phyloP scores from a whole-genome alignment of 2,113 vertebrate species.

The Chlamydotis undulata region DNA sequence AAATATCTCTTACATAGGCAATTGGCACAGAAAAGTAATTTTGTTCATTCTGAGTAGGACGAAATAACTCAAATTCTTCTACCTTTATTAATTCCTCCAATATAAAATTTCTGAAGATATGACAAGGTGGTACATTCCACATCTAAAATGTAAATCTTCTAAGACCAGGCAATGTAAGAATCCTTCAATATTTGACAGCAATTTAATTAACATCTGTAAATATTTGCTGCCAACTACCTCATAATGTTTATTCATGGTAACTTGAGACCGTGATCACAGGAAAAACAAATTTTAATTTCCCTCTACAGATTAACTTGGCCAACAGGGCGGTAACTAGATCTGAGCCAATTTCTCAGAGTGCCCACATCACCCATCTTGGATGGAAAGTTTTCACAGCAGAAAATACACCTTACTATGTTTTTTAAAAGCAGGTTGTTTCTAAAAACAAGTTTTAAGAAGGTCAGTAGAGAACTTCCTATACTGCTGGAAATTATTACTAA shows the following conservation, averaged over 20 bases:
- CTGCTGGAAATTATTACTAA: background rate
- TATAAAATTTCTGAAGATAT: background rate
- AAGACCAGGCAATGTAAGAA: background rate
- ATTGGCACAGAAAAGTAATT: background rate
- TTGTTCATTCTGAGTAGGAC: background rate
- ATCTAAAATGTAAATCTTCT: background rate
- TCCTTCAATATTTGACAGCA: background rate
- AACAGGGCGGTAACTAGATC: background rate
- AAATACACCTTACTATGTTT: background rate
- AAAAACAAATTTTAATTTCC: constrained; percentile 15
- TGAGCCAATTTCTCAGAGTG: background rate
- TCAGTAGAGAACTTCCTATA: background rate
- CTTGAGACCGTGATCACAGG: background rate
- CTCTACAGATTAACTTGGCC: background rate
- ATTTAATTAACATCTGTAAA: background rate
- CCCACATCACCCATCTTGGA: background rate
- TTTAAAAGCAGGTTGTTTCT: background rate
- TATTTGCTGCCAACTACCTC: background rate
- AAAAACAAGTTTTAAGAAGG: background rate
- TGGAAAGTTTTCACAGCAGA: background rate
- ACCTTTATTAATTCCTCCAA: background rate
- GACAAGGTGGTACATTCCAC: background rate
- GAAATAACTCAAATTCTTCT: background rate
- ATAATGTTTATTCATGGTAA: background rate
- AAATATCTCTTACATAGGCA: background rate